Evolutionary conservation across 2,797 vertebrate species (phyloP), one percentile per base, ranked within the genome.

Genomic region (Rhodeus uyekii): DNA sequence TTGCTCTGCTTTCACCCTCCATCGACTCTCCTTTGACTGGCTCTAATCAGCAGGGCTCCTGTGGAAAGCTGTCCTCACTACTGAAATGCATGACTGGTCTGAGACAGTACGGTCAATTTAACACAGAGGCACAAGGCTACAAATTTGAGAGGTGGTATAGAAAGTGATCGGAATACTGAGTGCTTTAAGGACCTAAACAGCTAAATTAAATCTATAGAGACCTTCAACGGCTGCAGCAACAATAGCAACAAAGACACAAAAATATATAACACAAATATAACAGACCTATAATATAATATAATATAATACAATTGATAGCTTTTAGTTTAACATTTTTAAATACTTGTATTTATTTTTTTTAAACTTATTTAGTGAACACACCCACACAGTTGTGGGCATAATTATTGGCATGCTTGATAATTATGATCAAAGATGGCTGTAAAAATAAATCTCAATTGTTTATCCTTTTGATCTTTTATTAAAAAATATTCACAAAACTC

Each of bases 81-180:
- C 76, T 79, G 82, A 73, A 78, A 81, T 84, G 82, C 75, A 78
- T 84, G 82, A 86, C 61, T 69, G 85, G 61, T 65, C 78, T 69
- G 79, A 78, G 78, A 84, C 82, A 86, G 85, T 84, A 84, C 72
- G 74, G 71, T 78, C 85, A 84, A 81, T 84, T 84, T 82, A 84
- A 81, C 76, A 55, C 39, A 65, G 5, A 72, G 55, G 55, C 85
- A 82, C 82, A 81, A 68, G 74, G 79, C 76, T 82, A 76, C 82
- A 75, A 75, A 81, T 68, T 78, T 76, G 74, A 84, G 76, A 65
- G 75, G 53, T 84, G 80, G 76, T 75, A 72, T 69, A 77, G 81
- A 80, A 67, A 83, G 71, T 82, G 76, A 85, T 82, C 44, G 19
- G 83, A 84, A 83, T 83, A 73, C 82, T 79, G 76, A 83, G 68